Percentiles rank a stretch among this genome's conserved stretches.
These are phyloP conservation scores for Zaprionus lachaisei DNA, from an alignment of 1,140 invertebrate genomes.

Conservation along the genomic window DNA sequence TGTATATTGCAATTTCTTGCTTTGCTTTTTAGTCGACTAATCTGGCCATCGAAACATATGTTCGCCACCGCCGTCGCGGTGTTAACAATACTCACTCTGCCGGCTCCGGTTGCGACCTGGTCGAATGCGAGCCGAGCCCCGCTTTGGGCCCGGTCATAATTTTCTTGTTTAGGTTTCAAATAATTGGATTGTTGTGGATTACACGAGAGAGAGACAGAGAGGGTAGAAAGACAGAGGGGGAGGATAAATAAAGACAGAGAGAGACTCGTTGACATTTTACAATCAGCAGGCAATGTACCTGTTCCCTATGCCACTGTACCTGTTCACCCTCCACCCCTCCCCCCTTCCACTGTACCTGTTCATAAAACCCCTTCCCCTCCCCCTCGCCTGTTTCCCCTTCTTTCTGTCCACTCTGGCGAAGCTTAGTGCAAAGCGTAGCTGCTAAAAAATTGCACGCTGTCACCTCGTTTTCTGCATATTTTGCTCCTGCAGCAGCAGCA, in stretches of 20 bases:
- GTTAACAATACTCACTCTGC: constrained; percentile 23
- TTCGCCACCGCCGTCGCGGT: constrained; percentile 45
- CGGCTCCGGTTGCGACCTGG: neutral
- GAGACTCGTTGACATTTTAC: constrained; percentile 58
- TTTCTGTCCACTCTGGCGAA: neutral
- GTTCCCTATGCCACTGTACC: constrained; percentile 26
- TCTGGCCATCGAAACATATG: constrained; percentile 66
- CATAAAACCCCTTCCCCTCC: neutral
- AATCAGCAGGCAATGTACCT: constrained; percentile 59
- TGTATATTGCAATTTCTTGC: constrained; percentile 23
- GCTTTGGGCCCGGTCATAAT: constrained; percentile 54
- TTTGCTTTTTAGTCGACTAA: constrained; percentile 47
- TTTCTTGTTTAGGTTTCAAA: constrained; percentile 63
- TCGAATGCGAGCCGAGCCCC: neutral
- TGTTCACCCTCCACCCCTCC: neutral
- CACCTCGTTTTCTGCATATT: constrained; percentile 67
- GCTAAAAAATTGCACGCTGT: constrained; percentile 55
- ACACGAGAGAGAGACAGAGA: constrained; percentile 5
- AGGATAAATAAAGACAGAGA: neutral
- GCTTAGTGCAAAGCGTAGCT: neutral
- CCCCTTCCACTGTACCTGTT: neutral
- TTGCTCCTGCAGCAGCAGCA: constrained; percentile 30
- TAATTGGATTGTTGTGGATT: constrained; percentile 63
- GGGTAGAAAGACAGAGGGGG: neutral
- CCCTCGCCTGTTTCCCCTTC: neutral